These are phyloP conservation scores for Nyleta sp. DNA, from an alignment of 2,888 invertebrate genomes.

Conservation along the genomic window DNA sequence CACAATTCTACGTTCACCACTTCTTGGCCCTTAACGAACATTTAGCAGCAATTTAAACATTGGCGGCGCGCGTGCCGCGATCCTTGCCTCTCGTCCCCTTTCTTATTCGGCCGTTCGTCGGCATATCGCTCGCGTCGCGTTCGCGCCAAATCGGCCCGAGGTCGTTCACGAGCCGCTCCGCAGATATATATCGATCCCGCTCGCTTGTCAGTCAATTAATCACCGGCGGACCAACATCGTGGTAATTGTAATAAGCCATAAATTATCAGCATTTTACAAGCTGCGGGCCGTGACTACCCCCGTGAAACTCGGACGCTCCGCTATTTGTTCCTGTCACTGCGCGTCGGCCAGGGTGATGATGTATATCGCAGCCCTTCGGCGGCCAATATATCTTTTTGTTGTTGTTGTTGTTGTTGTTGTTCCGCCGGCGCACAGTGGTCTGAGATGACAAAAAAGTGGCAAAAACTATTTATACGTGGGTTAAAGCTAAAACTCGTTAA, in stretches of 20 bases:
- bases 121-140: too few species aligned
- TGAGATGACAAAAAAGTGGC: too few species aligned
- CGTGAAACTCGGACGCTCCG: constrained; percentile 68
- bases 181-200: constrained; percentile 64
- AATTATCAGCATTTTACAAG: constrained; percentile 71
- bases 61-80: too few species aligned
- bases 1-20: too few species aligned
- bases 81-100: too few species aligned
- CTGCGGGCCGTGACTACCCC: constrained; percentile 56
- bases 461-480: too few species aligned
- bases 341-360: constrained; percentile 68
- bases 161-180: constrained; percentile 33
- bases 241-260: constrained; percentile 74
- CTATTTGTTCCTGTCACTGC: constrained; percentile 73
- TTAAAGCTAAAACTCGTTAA: too few species aligned
- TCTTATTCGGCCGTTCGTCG: too few species aligned
- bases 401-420: too few species aligned
- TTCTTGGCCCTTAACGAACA: too few species aligned
- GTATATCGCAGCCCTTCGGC: constrained; percentile 65
- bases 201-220: constrained; percentile 73
- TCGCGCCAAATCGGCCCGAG: constrained; percentile 55
- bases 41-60: too few species aligned
- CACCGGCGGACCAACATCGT: constrained; percentile 68
- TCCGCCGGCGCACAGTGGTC: too few species aligned
- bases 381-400: constrained; percentile 61